A percentile compares a stretch with the other conserved stretches of the same genome.
Conservation (phyloP, 2,113 vertebrate species). For the Acrocephalus kingi region DNA sequence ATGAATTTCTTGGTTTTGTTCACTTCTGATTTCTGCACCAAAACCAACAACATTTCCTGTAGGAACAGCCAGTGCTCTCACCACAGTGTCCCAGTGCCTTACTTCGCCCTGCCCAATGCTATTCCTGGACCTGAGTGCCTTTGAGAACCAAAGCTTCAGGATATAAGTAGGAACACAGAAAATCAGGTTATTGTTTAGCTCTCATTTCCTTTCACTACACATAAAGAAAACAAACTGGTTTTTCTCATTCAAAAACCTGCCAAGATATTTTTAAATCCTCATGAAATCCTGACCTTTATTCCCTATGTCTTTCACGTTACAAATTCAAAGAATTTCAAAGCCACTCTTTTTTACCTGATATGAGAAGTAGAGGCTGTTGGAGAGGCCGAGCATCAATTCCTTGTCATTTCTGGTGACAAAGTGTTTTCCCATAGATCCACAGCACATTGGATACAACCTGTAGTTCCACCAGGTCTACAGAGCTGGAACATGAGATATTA, state of each 20-base stretch:
- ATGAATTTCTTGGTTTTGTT: not conserved
- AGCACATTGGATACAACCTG: rapidly evolving
- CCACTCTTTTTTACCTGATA: not conserved
- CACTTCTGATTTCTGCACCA: not conserved
- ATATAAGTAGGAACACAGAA: not conserved
- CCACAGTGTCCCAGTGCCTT: not conserved
- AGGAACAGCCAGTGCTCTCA: not conserved
- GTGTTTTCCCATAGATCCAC: not conserved
- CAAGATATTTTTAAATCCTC: not conserved
- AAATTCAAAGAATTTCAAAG: not conserved
- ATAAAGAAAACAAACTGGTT: not conserved
- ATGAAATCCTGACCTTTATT: not conserved
- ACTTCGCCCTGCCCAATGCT: not conserved
- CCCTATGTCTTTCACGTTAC: not conserved
- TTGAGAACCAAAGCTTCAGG: not conserved
- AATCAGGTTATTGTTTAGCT: not conserved
- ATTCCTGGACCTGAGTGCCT: not conserved
- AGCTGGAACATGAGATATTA: not conserved
- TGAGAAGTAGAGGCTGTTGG: not conserved
- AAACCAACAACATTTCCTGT: not conserved
- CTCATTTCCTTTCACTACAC: not conserved
- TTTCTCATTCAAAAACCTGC: not conserved
- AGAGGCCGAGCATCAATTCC: not conserved
- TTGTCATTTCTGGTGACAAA: not conserved
- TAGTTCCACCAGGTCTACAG: not conserved